A percentile compares a stretch with the other conserved stretches of the same genome.
These are phyloP conservation scores for Cynocephalus volans DNA, from an alignment of 2,113 vertebrate genomes.

Conservation along the genomic window DNA sequence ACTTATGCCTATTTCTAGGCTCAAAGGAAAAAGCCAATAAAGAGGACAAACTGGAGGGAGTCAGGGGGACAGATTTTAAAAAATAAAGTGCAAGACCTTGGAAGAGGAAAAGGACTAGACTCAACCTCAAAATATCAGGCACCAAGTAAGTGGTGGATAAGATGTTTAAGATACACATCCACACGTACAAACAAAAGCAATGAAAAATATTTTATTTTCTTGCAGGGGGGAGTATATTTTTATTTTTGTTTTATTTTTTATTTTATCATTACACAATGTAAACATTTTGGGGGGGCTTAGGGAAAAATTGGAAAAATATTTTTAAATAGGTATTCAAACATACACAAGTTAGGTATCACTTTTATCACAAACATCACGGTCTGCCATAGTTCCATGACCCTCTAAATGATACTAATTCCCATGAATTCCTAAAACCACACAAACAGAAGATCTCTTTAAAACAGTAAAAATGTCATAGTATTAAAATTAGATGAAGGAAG, in stretches of 20 bases:
- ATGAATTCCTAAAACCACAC: constrained; percentile 24
- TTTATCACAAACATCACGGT: background rate
- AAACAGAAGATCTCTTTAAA: constrained; percentile 38
- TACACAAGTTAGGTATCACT: background rate
- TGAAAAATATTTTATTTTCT: background rate
- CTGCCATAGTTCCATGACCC: constrained; percentile 1
- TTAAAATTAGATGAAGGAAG: background rate
- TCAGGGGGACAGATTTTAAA: background rate
- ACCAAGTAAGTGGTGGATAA: background rate
- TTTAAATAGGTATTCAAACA: constrained; percentile 32
- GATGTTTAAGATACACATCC: background rate
- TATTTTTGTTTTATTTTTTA: no score
- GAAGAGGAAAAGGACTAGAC: background rate
- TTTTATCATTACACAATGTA: no score
- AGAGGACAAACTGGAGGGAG: background rate
- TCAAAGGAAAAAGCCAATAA: background rate
- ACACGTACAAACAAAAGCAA: background rate
- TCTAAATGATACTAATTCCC: background rate
- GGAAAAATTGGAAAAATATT: background rate
- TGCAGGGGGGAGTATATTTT: no score
- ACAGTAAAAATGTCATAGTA: background rate
- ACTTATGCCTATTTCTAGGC: constrained; percentile 24
- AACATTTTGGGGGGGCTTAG: no score
- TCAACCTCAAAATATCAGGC: background rate
- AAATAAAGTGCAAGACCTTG: background rate